Base-by-base conservation (phyloP, 2,113 vertebrate species). In the Mugil cephalus region DNA sequence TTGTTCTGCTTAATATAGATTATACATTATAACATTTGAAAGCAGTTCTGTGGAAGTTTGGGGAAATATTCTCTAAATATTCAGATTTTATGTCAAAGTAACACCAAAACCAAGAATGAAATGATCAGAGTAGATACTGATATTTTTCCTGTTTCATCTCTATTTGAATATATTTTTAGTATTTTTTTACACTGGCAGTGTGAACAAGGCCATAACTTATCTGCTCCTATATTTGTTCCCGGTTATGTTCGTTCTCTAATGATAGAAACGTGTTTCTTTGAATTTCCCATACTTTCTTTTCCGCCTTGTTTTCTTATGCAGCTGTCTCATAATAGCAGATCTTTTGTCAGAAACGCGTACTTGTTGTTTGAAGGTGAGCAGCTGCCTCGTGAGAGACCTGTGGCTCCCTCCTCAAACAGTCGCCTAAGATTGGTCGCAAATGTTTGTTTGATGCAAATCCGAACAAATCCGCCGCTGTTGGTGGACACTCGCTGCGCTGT, bases 371-470 rank as follows among this genome's bases (percentile, higher is more conserved):
- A 39, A 73, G 72, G 66, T 65, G 79, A 86, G 81, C 89, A 92
- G 88, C 86, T 91, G 88, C 74, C 79, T 81, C 69, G 10, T 43
- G 62, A 38, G 59, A 43, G 67, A 83, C 80, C 81, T 74, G 69
- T 59, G 24, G 56, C 81, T 56, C 53, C 60, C 40, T 79, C 81
- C 78, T 86, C 75, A 74, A 88, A 81, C 74, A 75, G 86, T 79
- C 79, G 77, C 74, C 68, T 71, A 79, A 82, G 75, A 87, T 82
- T 78, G 40, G 81, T 69, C 60, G 65, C 80, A 90, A 92, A 89
- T 89, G 88, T 92, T 92, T 91, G 89, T 91, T 85, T 87, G 87
- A 89, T 90, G 87, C 88, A 90, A 90, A 92, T 92, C 88, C 67
- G 71, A 86, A 89, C 90, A 92, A 89, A 94, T 90, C 85, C 91